These are phyloP conservation scores for Zaprionus ornatus DNA, from an alignment of 1,140 invertebrate species.

Conservation along the genomic window DNA sequence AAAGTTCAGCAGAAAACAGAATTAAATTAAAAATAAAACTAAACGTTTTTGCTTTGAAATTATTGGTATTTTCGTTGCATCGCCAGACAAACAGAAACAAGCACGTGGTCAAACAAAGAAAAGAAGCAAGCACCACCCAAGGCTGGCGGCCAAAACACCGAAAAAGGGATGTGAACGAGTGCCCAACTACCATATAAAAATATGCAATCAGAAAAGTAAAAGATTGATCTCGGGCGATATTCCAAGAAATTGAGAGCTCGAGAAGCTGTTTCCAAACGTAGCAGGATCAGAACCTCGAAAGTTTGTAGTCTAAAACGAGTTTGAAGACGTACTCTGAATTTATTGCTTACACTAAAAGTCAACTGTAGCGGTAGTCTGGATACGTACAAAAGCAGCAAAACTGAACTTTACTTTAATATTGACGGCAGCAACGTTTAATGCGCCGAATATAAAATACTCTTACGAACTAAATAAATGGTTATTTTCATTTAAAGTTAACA, in stretches of 20 bases:
- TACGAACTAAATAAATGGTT: neutral
- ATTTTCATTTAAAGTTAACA: neutral
- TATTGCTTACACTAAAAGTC: conserved; percentile 51
- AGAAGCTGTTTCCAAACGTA: conserved; percentile 42
- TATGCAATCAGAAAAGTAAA: conserved; percentile 75
- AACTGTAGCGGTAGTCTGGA: conserved; percentile 13
- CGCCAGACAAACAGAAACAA: conserved; percentile 13
- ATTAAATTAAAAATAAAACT: neutral
- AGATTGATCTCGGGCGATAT: conserved; percentile 78
- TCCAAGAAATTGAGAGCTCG: conserved; percentile 61
- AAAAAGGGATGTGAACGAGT: conserved; percentile 77
- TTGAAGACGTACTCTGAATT: conserved; percentile 42
- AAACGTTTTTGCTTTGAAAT: conserved; percentile 36
- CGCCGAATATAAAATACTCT: conserved; percentile 9
- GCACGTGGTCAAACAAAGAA: conserved; percentile 44
- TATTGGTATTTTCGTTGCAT: conserved; percentile 36
- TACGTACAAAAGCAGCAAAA: conserved; percentile 13
- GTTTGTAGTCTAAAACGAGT: conserved; percentile 26
- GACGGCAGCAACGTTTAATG: neutral
- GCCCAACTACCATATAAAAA: conserved; percentile 79
- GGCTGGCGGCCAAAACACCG: conserved; percentile 50
- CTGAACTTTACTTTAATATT: conserved; percentile 24
- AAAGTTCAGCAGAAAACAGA: neutral
- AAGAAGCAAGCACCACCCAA: conserved; percentile 30
- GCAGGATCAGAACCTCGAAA: conserved; percentile 34